A percentile compares a stretch with the other conserved stretches of the same genome.
phyloP scores from a whole-genome alignment of 2,113 vertebrate species.

The Megalops atlanticus region DNA sequence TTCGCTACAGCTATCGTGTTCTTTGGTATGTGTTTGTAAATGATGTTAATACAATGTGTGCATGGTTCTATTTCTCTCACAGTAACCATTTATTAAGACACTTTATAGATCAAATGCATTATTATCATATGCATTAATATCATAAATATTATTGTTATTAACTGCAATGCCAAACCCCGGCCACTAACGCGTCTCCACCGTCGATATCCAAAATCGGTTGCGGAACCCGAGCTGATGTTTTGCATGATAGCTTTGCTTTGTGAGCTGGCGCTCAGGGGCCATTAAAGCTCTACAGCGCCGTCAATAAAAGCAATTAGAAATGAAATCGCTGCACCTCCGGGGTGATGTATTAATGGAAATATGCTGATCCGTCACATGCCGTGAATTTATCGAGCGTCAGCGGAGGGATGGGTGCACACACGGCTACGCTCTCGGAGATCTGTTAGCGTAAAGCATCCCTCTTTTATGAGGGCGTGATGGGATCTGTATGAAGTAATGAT shows the following conservation, averaged over 20 bases:
- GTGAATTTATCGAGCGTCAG: background rate
- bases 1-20: no score
- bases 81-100: background rate
- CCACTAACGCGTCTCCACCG: background rate
- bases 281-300: conserved; percentile 41
- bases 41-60: background rate
- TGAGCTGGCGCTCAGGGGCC: conserved; percentile 32
- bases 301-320: conserved; percentile 70
- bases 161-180: background rate
- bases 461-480: background rate
- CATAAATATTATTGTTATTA: background rate
- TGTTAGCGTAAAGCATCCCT: background rate
- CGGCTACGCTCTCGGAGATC: background rate
- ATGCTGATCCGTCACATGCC: conserved; percentile 53
- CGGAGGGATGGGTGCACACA: background rate
- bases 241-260: conserved; percentile 40
- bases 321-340: conserved; percentile 55
- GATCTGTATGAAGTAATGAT: background rate
- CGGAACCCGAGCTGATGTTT: conserved; percentile 33
- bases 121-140: background rate
- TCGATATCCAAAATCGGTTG: conserved; percentile 5
- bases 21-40: background rate
- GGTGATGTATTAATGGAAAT: conserved; percentile 61
- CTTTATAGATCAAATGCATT: background rate
- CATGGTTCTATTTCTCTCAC: background rate